Evolutionary conservation across 2,113 vertebrate genomes (phyloP), one percentile per base, ranked within the genome.

Genomic region (Callithrix jacchus): DNA sequence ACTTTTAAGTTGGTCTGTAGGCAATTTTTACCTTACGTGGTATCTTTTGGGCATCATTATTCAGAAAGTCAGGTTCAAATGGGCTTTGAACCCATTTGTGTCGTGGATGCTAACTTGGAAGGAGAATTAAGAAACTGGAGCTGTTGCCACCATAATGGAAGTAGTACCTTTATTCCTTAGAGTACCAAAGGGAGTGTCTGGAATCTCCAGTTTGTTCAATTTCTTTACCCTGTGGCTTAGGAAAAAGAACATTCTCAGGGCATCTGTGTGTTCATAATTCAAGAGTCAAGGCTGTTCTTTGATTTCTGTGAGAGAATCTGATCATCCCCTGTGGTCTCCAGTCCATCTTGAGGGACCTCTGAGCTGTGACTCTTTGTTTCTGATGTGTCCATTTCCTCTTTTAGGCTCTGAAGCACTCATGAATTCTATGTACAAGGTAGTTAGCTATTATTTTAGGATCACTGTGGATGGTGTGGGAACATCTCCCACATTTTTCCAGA

Each of bases 361-460:
- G 64, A 74, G 11, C 61, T 90, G 6, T 80, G 52, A 3, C 8
- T 96, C 66, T 70, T 68, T 37, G 40, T 93, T 96, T 87, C 30
- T 64, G 20, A 45, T 87, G 58, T 68, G 87, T 76, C 73, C 17
- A 40, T 23, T 92, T 92, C 68, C 49, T 87, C 45, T 93, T 64
- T 82, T 64, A 93, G 76, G 25, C 64, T 94, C 27, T 81, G 61
- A 74, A 92, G 52, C 13, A n/a, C 32, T 90, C 20, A 80, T 25
- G 35, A 85, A 61, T 87, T 86, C 52, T 61, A 21, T 79, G 54
- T n/a, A 91, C 42, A 86, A 0, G 47, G 45, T 87, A 49, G 25
- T 88, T 89, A 83, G 49, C 40, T 92, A 2, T 61, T 90, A 32
- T 79, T 96, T 87, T 40, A 92, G 76, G 40, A 30, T 97, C 42